Base-by-base conservation (phyloP, 2,797 vertebrate genomes). In the Catostomus latipinnis region DNA sequence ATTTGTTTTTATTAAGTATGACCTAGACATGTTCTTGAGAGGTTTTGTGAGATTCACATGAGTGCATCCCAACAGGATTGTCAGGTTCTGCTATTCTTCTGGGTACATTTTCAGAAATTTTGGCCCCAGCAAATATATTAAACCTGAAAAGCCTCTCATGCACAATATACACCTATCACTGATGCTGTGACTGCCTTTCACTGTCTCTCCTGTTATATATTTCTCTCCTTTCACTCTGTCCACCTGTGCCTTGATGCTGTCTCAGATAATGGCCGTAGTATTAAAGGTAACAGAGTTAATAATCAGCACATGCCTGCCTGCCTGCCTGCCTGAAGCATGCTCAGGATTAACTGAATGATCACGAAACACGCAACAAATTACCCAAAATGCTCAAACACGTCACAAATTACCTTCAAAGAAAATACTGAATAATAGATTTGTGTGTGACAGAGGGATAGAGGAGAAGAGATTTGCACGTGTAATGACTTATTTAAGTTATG, bases 211-310 rank as follows among this genome's bases (percentile, higher is more conserved):
- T 53, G 34, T 34, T 34, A 34, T 69, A 45, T 43, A 56, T 79
- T 69, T 74, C 62, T 85, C 57, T 87, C 85, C 74, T 76, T 74
- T 86, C 63, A 74, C 69, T 2, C 34, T 34, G 34, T 34, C 34
- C 75, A 54, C 78, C 73, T 49, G 11, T 88, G 80, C 83, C 86
- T 90, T 82, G 91, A 87, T 93, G 85, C 82, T 74, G 90, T 92
- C 92, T 81, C 96, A 98, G 97, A 98, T 93, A 98, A 97, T 93
- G 97, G 97, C 88, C 96, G 95, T 91, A 96, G 93, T 94, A 91
- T 96, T 82, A 97, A 96, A 99, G 97, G 97, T 98, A 99, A 97
- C 83, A 71, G 18, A 68, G 60, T 58, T 83, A 53, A 49, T 82
- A 61, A 58, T 43, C 9, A 71, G 60, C 76, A 79, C 45, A 52